phyloP scores from a whole-genome alignment of 1,140 invertebrate genomes.

The Nephila pilipes region DNA sequence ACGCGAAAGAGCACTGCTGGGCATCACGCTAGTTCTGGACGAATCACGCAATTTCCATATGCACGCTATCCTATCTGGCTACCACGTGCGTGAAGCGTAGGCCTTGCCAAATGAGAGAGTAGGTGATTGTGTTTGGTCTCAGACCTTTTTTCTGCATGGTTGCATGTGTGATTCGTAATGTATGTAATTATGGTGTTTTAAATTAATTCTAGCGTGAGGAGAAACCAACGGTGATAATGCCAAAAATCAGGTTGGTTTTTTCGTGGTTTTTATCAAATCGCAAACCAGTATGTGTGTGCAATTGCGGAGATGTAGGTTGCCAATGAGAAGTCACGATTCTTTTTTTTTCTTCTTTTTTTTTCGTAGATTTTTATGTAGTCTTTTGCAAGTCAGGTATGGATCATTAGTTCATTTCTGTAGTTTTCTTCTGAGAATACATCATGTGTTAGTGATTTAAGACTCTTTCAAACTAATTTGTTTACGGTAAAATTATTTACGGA shows the following conservation, averaged over 20 bases:
- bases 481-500: too few relatives aligned
- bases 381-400: too few relatives aligned
- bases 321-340: neutral
- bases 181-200: slow-evolving; percentile 37
- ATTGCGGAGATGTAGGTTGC: neutral
- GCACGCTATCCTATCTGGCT: slow-evolving; percentile 42
- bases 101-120: slow-evolving; percentile 16
- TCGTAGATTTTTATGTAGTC: too few relatives aligned
- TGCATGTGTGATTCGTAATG: slow-evolving; percentile 23
- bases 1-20: neutral
- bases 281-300: neutral
- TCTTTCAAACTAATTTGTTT: too few relatives aligned
- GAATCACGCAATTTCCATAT: slow-evolving; percentile 16
- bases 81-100: slow-evolving; percentile 8
- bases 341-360: too few relatives aligned
- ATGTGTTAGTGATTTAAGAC: too few relatives aligned
- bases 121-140: slow-evolving; percentile 6
- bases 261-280: neutral
- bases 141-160: slow-evolving; percentile 1
- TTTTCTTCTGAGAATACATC: too few relatives aligned
- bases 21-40: slow-evolving; percentile 10
- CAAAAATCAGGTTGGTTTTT: neutral
- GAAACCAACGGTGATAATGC: neutral
- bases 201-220: slow-evolving; percentile 63
- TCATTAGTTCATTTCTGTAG: too few relatives aligned